Evolutionary conservation across 2,888 invertebrate species (phyloP).

Genomic region (Hemaris fuciformis): DNA sequence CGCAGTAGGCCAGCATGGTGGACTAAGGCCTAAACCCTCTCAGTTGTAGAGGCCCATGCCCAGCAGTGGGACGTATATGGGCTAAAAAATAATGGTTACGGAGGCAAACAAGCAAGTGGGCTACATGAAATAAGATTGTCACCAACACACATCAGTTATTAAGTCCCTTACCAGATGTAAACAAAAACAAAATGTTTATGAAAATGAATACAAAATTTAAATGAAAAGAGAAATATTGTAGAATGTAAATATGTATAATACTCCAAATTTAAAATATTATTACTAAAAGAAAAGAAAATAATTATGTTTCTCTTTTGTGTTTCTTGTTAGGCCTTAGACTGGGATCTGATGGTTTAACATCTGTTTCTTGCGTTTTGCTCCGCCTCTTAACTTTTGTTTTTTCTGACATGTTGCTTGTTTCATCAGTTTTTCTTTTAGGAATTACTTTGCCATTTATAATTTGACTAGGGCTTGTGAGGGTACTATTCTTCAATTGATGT

Average conservation of each 20-base stretch:
- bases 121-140: too few relatives aligned
- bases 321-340: slow-evolving; percentile 51
- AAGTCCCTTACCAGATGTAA: too few relatives aligned
- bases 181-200: too few relatives aligned
- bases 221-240: not conserved
- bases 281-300: not conserved
- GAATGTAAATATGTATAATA: not conserved
- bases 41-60: too few relatives aligned
- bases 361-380: slow-evolving; percentile 44
- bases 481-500: slow-evolving; percentile 29
- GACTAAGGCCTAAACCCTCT: too few relatives aligned
- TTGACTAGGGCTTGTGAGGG: slow-evolving; percentile 20
- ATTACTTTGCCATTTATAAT: slow-evolving; percentile 34
- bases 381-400: slow-evolving; percentile 51
- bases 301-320: slow-evolving; percentile 48
- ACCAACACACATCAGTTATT: too few relatives aligned
- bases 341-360: slow-evolving; percentile 42
- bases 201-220: too few relatives aligned
- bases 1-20: too few relatives aligned
- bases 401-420: slow-evolving; percentile 40
- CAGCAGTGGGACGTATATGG: too few relatives aligned
- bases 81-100: too few relatives aligned
- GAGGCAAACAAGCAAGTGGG: too few relatives aligned
- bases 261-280: not conserved
- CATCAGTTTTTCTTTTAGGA: slow-evolving; percentile 37